A percentile compares a stretch with the other conserved stretches of the same genome.
Evolutionary conservation across 2,113 vertebrate species (phyloP).

Genomic region (Erpornis zantholeuca): DNA sequence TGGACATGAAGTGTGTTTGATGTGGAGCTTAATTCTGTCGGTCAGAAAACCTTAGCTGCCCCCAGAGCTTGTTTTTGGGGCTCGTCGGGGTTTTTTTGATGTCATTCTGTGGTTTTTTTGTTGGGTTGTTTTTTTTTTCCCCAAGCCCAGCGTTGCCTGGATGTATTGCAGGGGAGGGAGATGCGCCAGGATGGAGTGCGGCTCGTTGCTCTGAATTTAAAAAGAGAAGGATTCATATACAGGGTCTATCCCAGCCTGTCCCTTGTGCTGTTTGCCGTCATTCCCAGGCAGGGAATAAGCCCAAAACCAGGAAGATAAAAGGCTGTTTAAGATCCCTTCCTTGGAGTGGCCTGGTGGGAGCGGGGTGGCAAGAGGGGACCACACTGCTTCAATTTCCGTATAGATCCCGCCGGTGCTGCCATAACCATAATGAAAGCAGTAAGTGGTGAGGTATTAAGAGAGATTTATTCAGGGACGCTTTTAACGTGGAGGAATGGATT

Average conservation of each 20-base stretch:
- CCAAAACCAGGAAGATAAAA: constrained; percentile 36
- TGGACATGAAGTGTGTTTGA: constrained; percentile 80
- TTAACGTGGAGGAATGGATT: constrained; percentile 75
- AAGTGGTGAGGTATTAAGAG: constrained; percentile 74
- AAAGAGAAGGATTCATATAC: constrained; percentile 30
- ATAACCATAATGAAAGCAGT: constrained; percentile 80
- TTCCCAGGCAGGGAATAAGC: constrained; percentile 37
- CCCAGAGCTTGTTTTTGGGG: constrained; percentile 65
- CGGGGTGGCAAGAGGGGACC: background rate
- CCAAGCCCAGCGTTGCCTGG: constrained; percentile 27
- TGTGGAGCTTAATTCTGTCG: constrained; percentile 74
- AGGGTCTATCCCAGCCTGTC: background rate
- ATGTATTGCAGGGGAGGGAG: constrained; percentile 37
- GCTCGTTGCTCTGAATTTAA: background rate
- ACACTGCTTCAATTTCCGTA: constrained; percentile 67
- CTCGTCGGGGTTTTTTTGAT: background rate
- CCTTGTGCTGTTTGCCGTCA: background rate
- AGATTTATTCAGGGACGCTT: constrained; percentile 77
- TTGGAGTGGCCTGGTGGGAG: background rate
- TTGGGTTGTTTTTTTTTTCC: background rate
- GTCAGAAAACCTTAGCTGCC: constrained; percentile 74
- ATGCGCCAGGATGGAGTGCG: background rate
- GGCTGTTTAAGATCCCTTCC: constrained; percentile 29
- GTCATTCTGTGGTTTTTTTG: background rate
- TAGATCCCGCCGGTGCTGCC: constrained; percentile 69